Evolutionary conservation across 1,140 invertebrate species (phyloP).

Genomic region (Maconellicoccus hirsutus): DNA sequence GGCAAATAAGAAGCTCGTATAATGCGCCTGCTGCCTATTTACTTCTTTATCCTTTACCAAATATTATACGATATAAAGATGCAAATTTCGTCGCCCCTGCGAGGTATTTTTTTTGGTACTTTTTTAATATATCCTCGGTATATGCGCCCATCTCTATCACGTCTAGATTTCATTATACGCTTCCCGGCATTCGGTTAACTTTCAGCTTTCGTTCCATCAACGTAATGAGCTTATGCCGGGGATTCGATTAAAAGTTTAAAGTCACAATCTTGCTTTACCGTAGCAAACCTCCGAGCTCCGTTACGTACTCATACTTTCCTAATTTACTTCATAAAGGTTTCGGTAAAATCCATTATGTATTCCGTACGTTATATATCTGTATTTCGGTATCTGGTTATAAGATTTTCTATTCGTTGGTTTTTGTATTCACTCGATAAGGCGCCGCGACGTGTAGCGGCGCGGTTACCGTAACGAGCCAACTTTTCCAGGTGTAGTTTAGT

Average conservation of each 20-base stretch:
- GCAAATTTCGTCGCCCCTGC: neutral
- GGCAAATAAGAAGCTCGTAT: neutral
- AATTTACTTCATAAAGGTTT: constrained; percentile 3
- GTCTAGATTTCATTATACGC: constrained; percentile 8
- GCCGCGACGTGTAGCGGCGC: no score
- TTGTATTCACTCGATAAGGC: neutral
- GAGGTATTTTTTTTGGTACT: no score
- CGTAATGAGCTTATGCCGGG: constrained; percentile 18
- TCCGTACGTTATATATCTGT: neutral
- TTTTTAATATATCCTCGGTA: neutral
- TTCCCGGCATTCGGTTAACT: constrained; percentile 2
- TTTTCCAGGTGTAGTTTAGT: neutral
- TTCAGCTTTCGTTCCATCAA: constrained; percentile 12
- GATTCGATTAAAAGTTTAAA: constrained; percentile 22
- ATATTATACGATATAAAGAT: constrained; percentile 10
- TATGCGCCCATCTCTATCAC: neutral
- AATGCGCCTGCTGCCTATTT: neutral
- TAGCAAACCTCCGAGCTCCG: neutral
- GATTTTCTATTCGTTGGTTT: neutral
- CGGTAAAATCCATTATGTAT: constrained; percentile 9
- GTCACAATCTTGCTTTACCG: neutral
- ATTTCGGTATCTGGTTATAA: neutral
- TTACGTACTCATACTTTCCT: constrained; percentile 1
- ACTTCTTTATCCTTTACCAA: constrained; percentile 4
- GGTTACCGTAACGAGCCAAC: neutral